A percentile compares a stretch with the other conserved stretches of the same genome.
Conservation (phyloP, 1,140 invertebrate genomes). For the Drosophila suzukii region DNA sequence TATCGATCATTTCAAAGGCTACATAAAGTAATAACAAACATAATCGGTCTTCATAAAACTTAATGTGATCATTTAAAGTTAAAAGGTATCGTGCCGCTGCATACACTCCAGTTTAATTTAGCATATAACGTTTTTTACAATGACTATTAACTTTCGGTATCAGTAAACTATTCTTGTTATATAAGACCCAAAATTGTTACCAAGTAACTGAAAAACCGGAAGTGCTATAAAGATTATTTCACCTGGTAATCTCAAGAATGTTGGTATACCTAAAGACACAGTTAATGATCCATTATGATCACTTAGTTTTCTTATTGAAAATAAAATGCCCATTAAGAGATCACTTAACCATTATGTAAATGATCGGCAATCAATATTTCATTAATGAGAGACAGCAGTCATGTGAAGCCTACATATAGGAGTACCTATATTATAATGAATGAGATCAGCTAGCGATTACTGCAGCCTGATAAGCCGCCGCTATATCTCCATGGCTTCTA, state of each 20-base stretch:
- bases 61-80: conserved; percentile 9
- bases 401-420: not conserved
- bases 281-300: no score
- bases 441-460: conserved; percentile 42
- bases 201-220: not conserved
- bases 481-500: not conserved
- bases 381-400: conserved; percentile 24
- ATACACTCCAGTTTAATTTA: not conserved
- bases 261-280: no score
- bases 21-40: not conserved
- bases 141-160: not conserved
- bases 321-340: not conserved
- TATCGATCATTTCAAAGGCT: conserved; percentile 7
- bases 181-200: not conserved
- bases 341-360: conserved; percentile 19
- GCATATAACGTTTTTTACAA: not conserved
- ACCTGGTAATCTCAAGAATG: not conserved
- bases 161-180: not conserved
- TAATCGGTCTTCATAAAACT: conserved; percentile 14
- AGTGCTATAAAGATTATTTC: not conserved
- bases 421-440: conserved; percentile 42
- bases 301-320: no score
- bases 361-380: conserved; percentile 21
- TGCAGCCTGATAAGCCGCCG: conserved; percentile 16
- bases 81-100: conserved; percentile 6